Conservation (phyloP, 1,140 invertebrate genomes). For the Adelges cooleyi region DNA sequence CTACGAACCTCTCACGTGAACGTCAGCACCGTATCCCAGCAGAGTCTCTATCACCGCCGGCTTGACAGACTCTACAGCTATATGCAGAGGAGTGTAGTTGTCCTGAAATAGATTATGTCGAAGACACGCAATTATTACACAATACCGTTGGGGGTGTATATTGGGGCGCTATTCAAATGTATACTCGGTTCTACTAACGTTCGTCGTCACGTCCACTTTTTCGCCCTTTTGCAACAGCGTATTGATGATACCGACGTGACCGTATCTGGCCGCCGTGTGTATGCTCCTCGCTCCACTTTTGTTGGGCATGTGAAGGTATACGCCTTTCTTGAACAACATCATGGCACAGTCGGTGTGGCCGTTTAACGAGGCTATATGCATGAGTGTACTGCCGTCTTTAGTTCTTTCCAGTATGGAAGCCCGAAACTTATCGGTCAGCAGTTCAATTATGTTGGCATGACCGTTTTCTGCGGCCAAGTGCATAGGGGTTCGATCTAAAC, state of each 20-base stretch:
- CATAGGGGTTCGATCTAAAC: slow-evolving; percentile 82
- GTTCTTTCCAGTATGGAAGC: slow-evolving; percentile 87
- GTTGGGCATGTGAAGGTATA: slow-evolving; percentile 99
- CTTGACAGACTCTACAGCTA: slow-evolving; percentile 93
- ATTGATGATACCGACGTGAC: slow-evolving; percentile 94
- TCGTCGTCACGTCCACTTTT: slow-evolving; percentile 86
- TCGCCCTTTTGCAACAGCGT: slow-evolving; percentile 90
- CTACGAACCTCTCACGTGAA: slow-evolving; percentile 75
- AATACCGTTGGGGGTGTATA: neutral
- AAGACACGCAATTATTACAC: no score
- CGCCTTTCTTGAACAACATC: slow-evolving; percentile 95
- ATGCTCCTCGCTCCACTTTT: slow-evolving; percentile 88
- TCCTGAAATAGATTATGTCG: slow-evolving; percentile 57
- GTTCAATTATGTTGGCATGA: slow-evolving; percentile 86
- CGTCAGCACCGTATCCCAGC: slow-evolving; percentile 89
- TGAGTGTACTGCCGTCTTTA: slow-evolving; percentile 93
- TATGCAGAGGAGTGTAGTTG: slow-evolving; percentile 95
- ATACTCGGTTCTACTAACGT: slow-evolving; percentile 55
- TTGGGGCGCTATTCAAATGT: neutral
- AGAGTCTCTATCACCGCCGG: slow-evolving; percentile 92
- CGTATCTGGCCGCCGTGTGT: slow-evolving; percentile 81
- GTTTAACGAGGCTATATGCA: slow-evolving; percentile 93
- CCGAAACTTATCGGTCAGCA: slow-evolving; percentile 94
- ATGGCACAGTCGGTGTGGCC: slow-evolving; percentile 97
- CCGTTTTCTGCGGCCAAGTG: slow-evolving; percentile 95